phyloP scores from a whole-genome alignment of 1,140 invertebrate species.

The Ganaspis sp. region DNA sequence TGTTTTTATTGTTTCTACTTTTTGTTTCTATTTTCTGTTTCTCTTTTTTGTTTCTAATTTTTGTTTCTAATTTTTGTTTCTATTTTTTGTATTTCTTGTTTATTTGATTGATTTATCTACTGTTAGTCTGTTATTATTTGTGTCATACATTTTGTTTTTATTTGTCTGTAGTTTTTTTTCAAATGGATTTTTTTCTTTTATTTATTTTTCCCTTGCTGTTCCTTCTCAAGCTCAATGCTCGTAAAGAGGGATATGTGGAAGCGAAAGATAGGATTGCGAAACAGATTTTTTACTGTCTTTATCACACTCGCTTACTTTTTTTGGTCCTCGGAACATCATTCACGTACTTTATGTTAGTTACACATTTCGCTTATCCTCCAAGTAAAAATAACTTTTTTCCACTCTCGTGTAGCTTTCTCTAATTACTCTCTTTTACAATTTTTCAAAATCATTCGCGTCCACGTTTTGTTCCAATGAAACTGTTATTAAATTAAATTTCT shows the following conservation, averaged over 20 bases:
- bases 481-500: background rate
- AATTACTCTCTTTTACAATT: background rate
- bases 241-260: slow-evolving; percentile 15
- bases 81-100: background rate
- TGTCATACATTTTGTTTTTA: background rate
- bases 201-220: background rate
- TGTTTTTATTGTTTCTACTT: too few species aligned
- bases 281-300: slow-evolving; percentile 20
- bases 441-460: background rate
- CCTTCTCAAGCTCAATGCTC: background rate
- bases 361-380: background rate
- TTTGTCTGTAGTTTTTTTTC: background rate
- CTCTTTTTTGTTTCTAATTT: background rate
- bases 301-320: slow-evolving; percentile 9
- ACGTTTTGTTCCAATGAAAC: background rate
- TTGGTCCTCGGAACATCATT: background rate
- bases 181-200: background rate
- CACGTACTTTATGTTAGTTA: slow-evolving; percentile 27
- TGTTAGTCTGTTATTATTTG: background rate
- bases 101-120: background rate
- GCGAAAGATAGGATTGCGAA: slow-evolving; percentile 14
- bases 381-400: background rate
- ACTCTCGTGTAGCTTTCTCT: background rate
- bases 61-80: background rate
- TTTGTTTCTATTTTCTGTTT: background rate